These are phyloP conservation scores for Equus quagga DNA, from an alignment of 2,113 vertebrate genomes.

Conservation along the genomic window DNA sequence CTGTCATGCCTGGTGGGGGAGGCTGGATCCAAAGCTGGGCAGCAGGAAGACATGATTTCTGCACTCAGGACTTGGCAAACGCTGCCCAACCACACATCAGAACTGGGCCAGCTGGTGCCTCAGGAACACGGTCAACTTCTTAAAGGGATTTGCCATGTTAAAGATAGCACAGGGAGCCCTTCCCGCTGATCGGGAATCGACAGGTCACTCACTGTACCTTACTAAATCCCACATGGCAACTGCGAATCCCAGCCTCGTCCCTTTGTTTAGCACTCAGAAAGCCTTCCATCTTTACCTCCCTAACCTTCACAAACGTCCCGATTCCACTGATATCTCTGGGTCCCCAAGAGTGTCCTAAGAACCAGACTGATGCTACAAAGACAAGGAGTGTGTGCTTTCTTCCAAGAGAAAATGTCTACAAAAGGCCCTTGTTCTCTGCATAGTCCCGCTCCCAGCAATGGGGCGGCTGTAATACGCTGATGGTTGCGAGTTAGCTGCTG, in stretches of 20 bases:
- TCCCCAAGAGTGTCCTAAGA: background rate
- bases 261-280: background rate
- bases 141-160: constrained; percentile 47
- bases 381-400: background rate
- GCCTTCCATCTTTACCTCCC: background rate
- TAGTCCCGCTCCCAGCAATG: background rate
- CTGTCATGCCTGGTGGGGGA: background rate
- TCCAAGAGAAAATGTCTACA: background rate
- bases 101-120: background rate
- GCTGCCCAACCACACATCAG: background rate
- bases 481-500: background rate
- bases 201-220: background rate
- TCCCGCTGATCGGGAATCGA: background rate
- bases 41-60: background rate
- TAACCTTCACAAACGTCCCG: background rate
- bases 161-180: constrained; percentile 24
- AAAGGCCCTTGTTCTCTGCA: background rate
- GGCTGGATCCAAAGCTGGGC: background rate
- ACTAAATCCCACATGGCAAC: background rate
- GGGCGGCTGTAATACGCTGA: too few species aligned
- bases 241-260: background rate
- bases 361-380: background rate
- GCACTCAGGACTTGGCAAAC: background rate
- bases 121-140: background rate
- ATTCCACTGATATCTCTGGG: background rate